Evolutionary conservation across 2,888 invertebrate species (phyloP), one percentile per base, ranked within the genome.

Genomic region (Branchellion lobata): DNA sequence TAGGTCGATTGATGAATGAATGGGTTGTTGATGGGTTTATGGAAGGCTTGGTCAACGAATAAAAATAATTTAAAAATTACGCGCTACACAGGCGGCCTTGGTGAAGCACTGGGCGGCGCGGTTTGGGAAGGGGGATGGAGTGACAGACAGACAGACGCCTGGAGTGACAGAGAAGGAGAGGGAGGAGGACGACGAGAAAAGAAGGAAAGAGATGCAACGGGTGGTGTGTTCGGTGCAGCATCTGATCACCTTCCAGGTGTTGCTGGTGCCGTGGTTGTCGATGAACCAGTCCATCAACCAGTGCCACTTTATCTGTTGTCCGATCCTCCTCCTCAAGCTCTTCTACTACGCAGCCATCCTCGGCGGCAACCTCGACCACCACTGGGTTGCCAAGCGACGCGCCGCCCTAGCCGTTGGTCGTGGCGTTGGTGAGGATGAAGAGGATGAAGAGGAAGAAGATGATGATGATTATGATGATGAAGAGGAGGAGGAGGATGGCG

Each of bases 241-340:
- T 86, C 90, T 95, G 69, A 93, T 96, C 82, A 94, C 95, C 0
- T 89, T 95, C 29, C 91, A 92, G 86, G 93, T 95, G 14, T 92
- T 95, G 81, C 92, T 92, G 61, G 92, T 92, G 1, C 91, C 91
- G 82, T 87, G 86, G 86, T 83, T 83, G 5, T 82, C 83, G 11
- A 82, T 81, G 84, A 93, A 92, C 84, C 51, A 57, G 57, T 91
- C 91, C 81, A 91, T 95, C 72, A 94, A 95, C 86, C 94, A 95
- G 85, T 94, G 95, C 83, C 91, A 92, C 76, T 91, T 91, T 80
- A 92, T 96, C 79, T 92, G 93, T 14, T 91, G 92, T 81, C 93
- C 94, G 0, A 94, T 95, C 27, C 93, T 93, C 89, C 91, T 95
- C 75, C 92, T 96, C 91, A 95, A 94, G 90, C 84, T 88, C 24